Base-by-base conservation (phyloP, 2,797 vertebrate genomes). In the Tolypeutes matacus region DNA sequence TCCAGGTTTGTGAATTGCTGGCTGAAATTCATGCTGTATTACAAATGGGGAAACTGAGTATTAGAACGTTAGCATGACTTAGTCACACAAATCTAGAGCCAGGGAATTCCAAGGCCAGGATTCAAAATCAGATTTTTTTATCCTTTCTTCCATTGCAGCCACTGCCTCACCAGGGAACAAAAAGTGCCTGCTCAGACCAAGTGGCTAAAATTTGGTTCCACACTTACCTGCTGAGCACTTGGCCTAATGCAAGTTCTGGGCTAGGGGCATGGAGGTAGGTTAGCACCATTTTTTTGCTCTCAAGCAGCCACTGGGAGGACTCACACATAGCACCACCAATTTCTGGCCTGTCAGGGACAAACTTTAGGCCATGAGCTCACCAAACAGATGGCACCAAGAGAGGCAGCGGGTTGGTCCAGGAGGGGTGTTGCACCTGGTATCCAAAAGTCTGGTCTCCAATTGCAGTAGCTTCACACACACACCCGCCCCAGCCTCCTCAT, bases 181-280 rank as follows among this genome's bases (percentile, higher is more conserved):
- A 58, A 73, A 67, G 91, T 6, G 56, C 13, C 72, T 25, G 23
- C n/a, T 42, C 31, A 11, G 62, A 21, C 64, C 46, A 53, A 34
- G 13, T 39, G 21, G 34, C 56, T 25, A 17, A 65, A 80, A 58
- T 23, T 21, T 2, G 31, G 21, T 20, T n/a, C 56, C 29, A 4
- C 2, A 7, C 0, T 67, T n/a, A 49, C 20, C 23, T 36, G 27
- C 36, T 36, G 53, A 18, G 42, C 21, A 4, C 42, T 85, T 20
- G 53, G 60, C n/a, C 72, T 1, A n/a, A 2, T 2, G 11, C 58
- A 8, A 29, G 34, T n/a, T 31, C 81, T 39, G 29, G 27, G 51
- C n/a, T 27, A 9, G 34, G 27, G 8, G 20, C 42, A 29, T 36
- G 0, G 69, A 7, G 1, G 27, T 0, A 18, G 10, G 25, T 39